These are phyloP conservation scores for Eriosoma lanigerum DNA, from an alignment of 1,140 invertebrate genomes.

Conservation along the genomic window DNA sequence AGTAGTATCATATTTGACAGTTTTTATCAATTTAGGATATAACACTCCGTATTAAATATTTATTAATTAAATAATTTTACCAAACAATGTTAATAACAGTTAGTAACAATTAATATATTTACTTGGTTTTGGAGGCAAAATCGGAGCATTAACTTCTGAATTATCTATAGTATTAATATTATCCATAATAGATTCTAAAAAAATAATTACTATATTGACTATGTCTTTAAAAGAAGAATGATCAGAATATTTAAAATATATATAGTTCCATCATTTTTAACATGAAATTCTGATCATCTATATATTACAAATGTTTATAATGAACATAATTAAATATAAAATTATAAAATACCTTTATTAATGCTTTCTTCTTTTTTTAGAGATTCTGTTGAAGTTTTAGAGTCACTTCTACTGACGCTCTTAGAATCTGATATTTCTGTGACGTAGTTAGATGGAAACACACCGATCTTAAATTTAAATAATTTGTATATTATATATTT, in stretches of 20 bases:
- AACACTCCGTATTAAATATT: neutral
- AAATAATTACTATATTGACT: no score
- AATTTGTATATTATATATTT: neutral
- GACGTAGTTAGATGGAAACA: constrained; percentile 95
- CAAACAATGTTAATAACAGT: neutral
- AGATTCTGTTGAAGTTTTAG: constrained; percentile 48
- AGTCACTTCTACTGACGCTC: constrained; percentile 46
- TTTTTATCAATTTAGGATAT: neutral
- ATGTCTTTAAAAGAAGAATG: neutral
- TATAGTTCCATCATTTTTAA: neutral
- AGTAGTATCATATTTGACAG: neutral
- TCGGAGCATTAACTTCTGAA: constrained; percentile 57
- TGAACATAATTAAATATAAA: neutral
- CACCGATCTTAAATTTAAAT: constrained; percentile 64
- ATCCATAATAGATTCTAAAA: constrained; percentile 7
- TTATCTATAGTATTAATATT: constrained; percentile 54
- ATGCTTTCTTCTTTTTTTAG: constrained; percentile 42
- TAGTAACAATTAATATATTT: constrained; percentile 25
- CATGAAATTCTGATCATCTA: no score
- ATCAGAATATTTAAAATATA: neutral
- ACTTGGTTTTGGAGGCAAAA: constrained; percentile 67
- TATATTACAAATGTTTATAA: neutral
- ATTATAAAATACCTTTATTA: constrained; percentile 39
- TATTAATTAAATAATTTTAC: neutral
- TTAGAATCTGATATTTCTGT: constrained; percentile 63